A percentile compares a stretch with the other conserved stretches of the same genome.
These are phyloP conservation scores for Nemopilema nomurai DNA, from an alignment of 30 jellyfish, hydroid and myxozoan species.

Conservation along the genomic window DNA sequence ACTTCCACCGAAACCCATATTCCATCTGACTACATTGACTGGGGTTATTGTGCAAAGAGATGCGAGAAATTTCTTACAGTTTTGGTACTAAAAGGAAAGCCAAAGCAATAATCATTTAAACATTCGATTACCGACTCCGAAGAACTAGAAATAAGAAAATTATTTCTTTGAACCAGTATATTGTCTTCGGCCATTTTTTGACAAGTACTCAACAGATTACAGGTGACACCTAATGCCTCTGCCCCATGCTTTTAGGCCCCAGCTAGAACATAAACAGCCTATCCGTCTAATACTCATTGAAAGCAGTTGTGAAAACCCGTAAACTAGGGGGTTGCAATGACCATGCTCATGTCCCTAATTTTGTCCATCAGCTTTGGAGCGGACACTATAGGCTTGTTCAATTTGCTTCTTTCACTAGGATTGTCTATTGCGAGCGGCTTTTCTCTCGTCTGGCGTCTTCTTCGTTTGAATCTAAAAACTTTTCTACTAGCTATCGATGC, in stretches of 20 bases:
- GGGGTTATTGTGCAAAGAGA: too few species aligned
- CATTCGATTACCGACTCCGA: too few species aligned
- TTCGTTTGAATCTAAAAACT: not conserved
- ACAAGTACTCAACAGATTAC: too few species aligned
- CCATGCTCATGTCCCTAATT: slow-evolving; percentile 93
- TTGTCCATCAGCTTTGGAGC: slow-evolving; percentile 96
- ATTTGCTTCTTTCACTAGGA: slow-evolving; percentile 82
- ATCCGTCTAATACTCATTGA: not conserved
- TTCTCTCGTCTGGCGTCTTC: slow-evolving; percentile 68
- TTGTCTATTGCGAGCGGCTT: slow-evolving; percentile 65
- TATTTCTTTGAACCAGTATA: too few species aligned
- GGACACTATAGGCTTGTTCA: slow-evolving; percentile 74
- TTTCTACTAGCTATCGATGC: not conserved
- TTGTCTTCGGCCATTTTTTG: too few species aligned
- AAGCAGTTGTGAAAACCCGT: not conserved
- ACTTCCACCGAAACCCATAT: too few species aligned
- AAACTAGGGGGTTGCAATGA: slow-evolving; percentile 82
- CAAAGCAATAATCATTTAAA: too few species aligned
- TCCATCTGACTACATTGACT: too few species aligned
- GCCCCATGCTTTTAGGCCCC: not conserved
- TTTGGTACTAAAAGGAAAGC: too few species aligned
- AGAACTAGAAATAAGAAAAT: too few species aligned
- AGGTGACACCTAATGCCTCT: too few species aligned
- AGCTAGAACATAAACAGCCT: not conserved
- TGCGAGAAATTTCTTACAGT: too few species aligned